These are phyloP conservation scores for Aradophagus sp. DNA, from an alignment of 1,140 invertebrate genomes.

Conservation along the genomic window DNA sequence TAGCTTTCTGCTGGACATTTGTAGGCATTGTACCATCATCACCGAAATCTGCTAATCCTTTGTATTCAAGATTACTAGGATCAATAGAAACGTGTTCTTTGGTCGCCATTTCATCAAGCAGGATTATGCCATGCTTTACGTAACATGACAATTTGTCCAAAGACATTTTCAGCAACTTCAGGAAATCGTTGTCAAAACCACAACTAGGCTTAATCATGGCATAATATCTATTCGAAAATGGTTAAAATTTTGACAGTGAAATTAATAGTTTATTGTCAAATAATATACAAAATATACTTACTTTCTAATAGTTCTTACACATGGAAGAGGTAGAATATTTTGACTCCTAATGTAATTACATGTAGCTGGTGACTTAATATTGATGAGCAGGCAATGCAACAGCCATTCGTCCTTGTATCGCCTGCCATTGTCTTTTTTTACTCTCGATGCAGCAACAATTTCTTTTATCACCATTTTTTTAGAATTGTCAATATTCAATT, in stretches of 20 bases:
- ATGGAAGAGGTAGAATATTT: constrained; percentile 29
- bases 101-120: constrained; percentile 39
- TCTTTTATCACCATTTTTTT: constrained; percentile 20
- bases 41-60: constrained; percentile 41
- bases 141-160: too few species aligned
- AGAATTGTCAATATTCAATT: background rate
- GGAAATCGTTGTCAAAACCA: constrained; percentile 41
- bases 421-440: constrained; percentile 8
- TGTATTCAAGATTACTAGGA: constrained; percentile 22
- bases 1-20: too few species aligned
- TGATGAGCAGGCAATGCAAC: constrained; percentile 22
- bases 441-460: constrained; percentile 14
- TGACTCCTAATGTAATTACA: constrained; percentile 16
- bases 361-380: constrained; percentile 18
- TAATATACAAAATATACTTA: constrained; percentile 6
- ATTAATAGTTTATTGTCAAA: constrained; percentile 11
- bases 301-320: constrained; percentile 24
- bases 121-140: constrained; percentile 33
- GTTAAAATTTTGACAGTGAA: constrained; percentile 18
- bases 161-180: too few species aligned
- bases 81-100: constrained; percentile 32
- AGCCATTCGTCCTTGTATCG: constrained; percentile 36
- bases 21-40: background rate
- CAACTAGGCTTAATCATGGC: background rate
- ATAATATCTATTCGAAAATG: constrained; percentile 3